phyloP scores from a whole-genome alignment of 2,797 vertebrate genomes.

The Sebastes cheni region DNA sequence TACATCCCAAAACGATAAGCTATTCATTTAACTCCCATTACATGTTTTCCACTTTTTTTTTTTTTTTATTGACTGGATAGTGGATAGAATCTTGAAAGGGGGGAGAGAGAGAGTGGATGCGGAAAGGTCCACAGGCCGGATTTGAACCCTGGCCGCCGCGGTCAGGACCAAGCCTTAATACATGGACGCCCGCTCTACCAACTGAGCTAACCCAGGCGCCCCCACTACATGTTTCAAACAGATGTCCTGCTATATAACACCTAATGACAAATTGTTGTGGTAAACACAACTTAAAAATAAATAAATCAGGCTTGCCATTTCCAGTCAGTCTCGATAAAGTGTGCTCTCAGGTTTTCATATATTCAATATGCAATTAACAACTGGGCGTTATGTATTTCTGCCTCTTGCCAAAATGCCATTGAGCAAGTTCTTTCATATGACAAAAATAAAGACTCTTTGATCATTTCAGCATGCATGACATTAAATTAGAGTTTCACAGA shows the following conservation, averaged over 20 bases:
- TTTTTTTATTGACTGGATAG: too few species aligned
- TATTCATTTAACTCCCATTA: neutral
- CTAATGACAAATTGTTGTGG: neutral
- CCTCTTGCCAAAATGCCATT: constrained; percentile 23
- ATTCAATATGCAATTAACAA: constrained; percentile 36
- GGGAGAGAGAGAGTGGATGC: too few species aligned
- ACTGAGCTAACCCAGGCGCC: too few species aligned
- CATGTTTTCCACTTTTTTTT: neutral
- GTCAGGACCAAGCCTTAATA: too few species aligned
- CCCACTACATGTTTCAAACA: neutral
- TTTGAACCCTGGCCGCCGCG: too few species aligned
- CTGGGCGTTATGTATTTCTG: constrained; percentile 12
- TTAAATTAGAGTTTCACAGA: constrained; percentile 56
- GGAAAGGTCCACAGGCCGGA: too few species aligned
- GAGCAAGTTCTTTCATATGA: constrained; percentile 43
- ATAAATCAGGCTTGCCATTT: neutral
- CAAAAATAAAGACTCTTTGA: constrained; percentile 64
- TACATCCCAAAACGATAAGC: neutral
- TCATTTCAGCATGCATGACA: constrained; percentile 40
- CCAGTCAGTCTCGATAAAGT: neutral
- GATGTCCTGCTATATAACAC: neutral
- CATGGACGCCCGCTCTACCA: too few species aligned
- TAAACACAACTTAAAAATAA: neutral
- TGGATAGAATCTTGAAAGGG: too few species aligned
- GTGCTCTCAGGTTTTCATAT: constrained; percentile 6